Conservation (phyloP, 2,113 vertebrate species). For the Psittacula cyanocephala region DNA sequence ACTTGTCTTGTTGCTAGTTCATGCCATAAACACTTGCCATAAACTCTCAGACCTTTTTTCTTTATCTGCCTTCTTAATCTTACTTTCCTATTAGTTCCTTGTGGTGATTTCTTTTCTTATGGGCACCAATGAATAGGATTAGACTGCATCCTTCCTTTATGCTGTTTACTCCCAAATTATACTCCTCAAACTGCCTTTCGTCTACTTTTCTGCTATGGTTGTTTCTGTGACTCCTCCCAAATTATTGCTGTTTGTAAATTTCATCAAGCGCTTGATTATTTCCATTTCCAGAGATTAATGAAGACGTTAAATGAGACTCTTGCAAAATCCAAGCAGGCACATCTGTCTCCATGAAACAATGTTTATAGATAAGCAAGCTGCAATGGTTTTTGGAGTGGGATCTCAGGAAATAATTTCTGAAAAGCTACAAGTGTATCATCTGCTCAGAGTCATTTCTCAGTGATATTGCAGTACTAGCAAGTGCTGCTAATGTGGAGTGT, state of each 20-base stretch:
- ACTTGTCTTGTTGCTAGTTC: background rate
- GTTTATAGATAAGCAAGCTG: conserved; percentile 9
- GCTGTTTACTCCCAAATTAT: background rate
- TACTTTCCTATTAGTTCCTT: background rate
- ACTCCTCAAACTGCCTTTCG: background rate
- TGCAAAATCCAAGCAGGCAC: conserved; percentile 26
- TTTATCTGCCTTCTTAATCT: background rate
- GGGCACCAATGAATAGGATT: background rate
- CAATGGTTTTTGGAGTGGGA: conserved; percentile 35
- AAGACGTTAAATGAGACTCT: conserved; percentile 37
- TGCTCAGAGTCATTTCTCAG: background rate
- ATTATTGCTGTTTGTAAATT: conserved; percentile 56
- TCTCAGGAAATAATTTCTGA: conserved; percentile 30
- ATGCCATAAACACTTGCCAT: background rate
- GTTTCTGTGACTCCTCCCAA: conserved; percentile 19
- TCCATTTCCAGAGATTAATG: conserved; percentile 23
- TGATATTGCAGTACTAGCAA: background rate
- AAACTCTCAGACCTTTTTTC: background rate
- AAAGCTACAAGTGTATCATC: conserved; percentile 5
- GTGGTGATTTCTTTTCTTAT: background rate
- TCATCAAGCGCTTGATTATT: background rate
- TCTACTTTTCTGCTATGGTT: conserved; percentile 1
- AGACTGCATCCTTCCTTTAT: background rate
- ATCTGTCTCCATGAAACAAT: conserved; percentile 39
- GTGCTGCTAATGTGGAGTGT: background rate